Conservation (phyloP, 1,140 invertebrate species). For the Drosophila saltans region DNA sequence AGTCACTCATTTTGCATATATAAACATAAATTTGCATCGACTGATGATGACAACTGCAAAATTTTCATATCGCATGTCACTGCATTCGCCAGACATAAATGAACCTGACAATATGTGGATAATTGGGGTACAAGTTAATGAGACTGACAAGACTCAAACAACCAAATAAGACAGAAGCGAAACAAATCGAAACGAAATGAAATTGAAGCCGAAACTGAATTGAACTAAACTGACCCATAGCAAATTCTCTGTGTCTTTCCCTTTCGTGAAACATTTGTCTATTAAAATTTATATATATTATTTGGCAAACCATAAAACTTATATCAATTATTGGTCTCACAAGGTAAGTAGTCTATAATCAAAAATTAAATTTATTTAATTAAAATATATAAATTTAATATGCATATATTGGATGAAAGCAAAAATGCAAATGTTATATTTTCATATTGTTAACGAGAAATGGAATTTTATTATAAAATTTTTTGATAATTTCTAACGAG, state of each 20-base stretch:
- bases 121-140: slow-evolving; percentile 11
- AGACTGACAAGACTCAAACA: neutral
- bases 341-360: too few species aligned
- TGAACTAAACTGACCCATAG: too few species aligned
- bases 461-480: too few species aligned
- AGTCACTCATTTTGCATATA: slow-evolving; percentile 44
- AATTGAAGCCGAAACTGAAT: too few species aligned
- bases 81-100: neutral
- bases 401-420: too few species aligned
- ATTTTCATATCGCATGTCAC: slow-evolving; percentile 7
- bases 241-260: too few species aligned
- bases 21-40: slow-evolving; percentile 48
- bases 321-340: neutral
- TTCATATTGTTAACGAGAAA: too few species aligned
- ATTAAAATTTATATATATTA: neutral
- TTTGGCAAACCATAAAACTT: neutral
- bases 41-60: slow-evolving; percentile 31
- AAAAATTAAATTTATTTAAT: neutral
- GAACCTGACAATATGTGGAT: slow-evolving; percentile 8
- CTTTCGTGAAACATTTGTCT: too few species aligned
- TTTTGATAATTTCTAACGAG: too few species aligned
- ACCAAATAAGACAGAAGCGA: neutral
- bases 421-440: too few species aligned
- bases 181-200: neutral
- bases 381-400: too few species aligned